Percentiles rank a stretch among this genome's conserved stretches.
These are phyloP conservation scores for Chionomys nivalis DNA, from an alignment of 2,113 vertebrate species.

Conservation along the genomic window DNA sequence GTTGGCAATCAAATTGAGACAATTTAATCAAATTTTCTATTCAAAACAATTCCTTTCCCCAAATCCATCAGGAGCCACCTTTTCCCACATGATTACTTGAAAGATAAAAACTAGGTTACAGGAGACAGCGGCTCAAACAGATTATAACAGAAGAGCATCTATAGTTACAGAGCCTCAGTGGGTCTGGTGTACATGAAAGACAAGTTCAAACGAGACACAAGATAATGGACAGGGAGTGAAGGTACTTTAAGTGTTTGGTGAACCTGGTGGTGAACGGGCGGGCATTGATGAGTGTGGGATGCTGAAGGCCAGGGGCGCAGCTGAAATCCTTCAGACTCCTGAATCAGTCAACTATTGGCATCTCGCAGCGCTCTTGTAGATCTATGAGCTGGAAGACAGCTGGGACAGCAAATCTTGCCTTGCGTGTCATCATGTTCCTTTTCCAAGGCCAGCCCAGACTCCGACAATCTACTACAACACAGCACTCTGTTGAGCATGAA, in stretches of 20 bases:
- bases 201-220: not conserved
- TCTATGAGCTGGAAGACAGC: not conserved
- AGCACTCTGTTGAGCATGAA: not conserved
- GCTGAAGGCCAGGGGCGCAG: not conserved
- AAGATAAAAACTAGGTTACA: not conserved
- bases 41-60: not conserved
- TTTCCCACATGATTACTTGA: not conserved
- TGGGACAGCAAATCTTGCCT: not conserved
- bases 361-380: not conserved
- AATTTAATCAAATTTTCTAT: constrained; percentile 4
- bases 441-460: not conserved
- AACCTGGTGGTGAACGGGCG: not conserved
- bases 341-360: not conserved
- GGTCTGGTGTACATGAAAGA: not conserved
- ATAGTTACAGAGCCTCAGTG: not conserved
- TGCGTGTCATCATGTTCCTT: not conserved
- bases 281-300: not conserved
- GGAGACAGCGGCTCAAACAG: not conserved
- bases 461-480: not conserved
- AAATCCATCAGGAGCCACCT: not conserved
- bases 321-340: not conserved
- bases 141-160: not conserved
- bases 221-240: not conserved
- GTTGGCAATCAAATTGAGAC: not conserved
- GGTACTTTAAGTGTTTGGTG: not conserved